phyloP scores from a whole-genome alignment of 2,888 invertebrate genomes.

The Campoletis raptor region DNA sequence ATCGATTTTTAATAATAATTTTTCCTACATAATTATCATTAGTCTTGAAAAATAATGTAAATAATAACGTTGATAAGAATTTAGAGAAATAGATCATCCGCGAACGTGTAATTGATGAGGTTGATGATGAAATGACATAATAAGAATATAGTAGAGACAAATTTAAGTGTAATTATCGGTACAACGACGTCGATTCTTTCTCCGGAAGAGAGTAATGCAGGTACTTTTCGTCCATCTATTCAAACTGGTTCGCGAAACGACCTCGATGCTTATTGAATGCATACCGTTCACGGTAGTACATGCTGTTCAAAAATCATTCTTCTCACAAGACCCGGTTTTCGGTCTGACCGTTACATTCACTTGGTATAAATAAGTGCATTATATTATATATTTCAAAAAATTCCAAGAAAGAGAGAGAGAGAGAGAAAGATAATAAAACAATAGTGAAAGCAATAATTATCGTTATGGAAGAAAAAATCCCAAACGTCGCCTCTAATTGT shows the following conservation, averaged over 20 bases:
- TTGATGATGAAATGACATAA: neutral
- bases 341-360: slow-evolving; percentile 69
- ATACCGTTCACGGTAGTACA: slow-evolving; percentile 44
- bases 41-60: neutral
- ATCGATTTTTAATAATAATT: neutral
- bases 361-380: slow-evolving; percentile 31
- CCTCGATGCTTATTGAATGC: slow-evolving; percentile 62
- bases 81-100: neutral
- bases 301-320: slow-evolving; percentile 57
- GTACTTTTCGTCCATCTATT: slow-evolving; percentile 34
- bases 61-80: neutral
- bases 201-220: slow-evolving; percentile 27
- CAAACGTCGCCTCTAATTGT: neutral
- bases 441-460: slow-evolving; percentile 4
- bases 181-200: slow-evolving; percentile 3
- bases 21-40: neutral
- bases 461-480: neutral
- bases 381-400: slow-evolving; percentile 11
- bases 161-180: slow-evolving; percentile 14
- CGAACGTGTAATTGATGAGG: neutral
- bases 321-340: slow-evolving; percentile 62
- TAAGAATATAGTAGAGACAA: neutral
- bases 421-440: neutral
- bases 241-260: slow-evolving; percentile 50
- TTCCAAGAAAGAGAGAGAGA: neutral